Base-by-base conservation (phyloP, 2,797 vertebrate species). In the Gephyroberyx darwinii region DNA sequence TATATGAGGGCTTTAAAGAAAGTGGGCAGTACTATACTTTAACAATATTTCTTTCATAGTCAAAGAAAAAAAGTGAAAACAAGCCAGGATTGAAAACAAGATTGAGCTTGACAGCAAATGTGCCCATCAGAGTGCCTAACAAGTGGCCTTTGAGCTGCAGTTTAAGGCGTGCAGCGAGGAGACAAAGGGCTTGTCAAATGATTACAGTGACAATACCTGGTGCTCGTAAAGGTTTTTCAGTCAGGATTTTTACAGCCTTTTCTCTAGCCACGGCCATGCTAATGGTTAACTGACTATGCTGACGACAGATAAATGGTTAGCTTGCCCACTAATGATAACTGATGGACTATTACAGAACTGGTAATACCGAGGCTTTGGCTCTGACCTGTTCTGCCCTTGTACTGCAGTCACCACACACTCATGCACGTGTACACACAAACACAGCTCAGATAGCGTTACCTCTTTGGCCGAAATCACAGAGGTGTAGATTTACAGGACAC, bases 401-500 rank as follows among this genome's bases (percentile, higher is more conserved):
- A 17, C 22, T 41, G 22, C 3, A 61, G 9, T 62, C 70, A 37
- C 12, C 31, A 33, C 41, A 43, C 52, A 22, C 33, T 57, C 33
- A 19, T 55, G 57, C 55, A 56, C 63, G 47, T 39, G n/a, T 19
- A 45, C 5, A 66, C 31, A 45, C 17, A 56, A 45, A 54, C 58
- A 52, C n/a, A 57, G 71, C 81, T 88, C 78, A 72, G 54, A 81
- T 86, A 74, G 80, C 84, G 53, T 12, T 17, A 43, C 69, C 74
- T 71, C 58, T 75, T 59, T 71, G 71, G 75, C 77, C 84, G 78
- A 74, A 84, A 54, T 81, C 70, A 66, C 65, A 76, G 43, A 74
- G 82, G 87, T 86, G 65, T 88, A 61, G 82, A 74, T 86, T 88
- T 80, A 85, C 82, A 77, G 69, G 75, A 61, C 75, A 79, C 76